A percentile compares a stretch with the other conserved stretches of the same genome.
phyloP scores from a whole-genome alignment of 1,140 invertebrate genomes.

The Ephestia elutella region DNA sequence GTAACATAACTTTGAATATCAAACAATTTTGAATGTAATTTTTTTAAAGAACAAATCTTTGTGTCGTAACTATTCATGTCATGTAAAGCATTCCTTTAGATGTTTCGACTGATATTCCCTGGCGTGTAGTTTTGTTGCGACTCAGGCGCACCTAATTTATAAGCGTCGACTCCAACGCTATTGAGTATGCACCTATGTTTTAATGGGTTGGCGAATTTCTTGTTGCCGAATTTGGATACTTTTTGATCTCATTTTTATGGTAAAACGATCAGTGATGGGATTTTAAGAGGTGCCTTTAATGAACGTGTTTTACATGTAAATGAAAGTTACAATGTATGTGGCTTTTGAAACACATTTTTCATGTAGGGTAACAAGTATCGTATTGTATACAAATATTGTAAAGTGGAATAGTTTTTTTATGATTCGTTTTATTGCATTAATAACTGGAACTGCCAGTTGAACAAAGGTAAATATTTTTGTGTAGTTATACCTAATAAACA shows the following conservation, averaged over 20 bases:
- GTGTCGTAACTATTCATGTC: conserved; percentile 35
- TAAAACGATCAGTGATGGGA: not conserved
- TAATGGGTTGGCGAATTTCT: conserved; percentile 7
- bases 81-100: conserved; percentile 46
- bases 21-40: too few relatives aligned
- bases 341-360: not conserved
- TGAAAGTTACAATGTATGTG: not conserved
- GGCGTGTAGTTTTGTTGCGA: conserved; percentile 57
- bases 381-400: too few relatives aligned
- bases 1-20: too few relatives aligned
- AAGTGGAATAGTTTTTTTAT: too few relatives aligned
- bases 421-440: too few relatives aligned
- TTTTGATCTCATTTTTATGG: not conserved
- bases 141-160: conserved; percentile 64
- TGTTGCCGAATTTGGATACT: not conserved
- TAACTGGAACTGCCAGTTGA: too few relatives aligned
- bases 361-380: not conserved
- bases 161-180: conserved; percentile 55
- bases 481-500: too few relatives aligned
- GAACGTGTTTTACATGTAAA: conserved; percentile 2
- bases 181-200: conserved; percentile 32
- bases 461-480: too few relatives aligned
- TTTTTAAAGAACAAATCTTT: too few relatives aligned
- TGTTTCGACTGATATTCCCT: conserved; percentile 51
- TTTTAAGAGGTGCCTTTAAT: not conserved